Base-by-base conservation (phyloP, 2,113 vertebrate species). In the Sebastes fasciatus region DNA sequence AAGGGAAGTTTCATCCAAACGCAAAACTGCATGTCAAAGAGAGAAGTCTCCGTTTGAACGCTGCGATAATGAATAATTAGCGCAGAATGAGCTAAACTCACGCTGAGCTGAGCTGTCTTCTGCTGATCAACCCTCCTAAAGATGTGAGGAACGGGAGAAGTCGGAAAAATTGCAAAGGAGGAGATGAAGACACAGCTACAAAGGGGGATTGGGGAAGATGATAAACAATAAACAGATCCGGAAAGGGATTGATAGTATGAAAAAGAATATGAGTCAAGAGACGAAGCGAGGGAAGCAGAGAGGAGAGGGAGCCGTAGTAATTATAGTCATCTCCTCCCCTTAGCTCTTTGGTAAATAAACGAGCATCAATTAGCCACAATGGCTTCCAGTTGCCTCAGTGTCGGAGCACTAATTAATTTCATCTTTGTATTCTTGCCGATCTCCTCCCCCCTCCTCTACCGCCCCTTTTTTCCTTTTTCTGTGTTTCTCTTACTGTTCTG, bases 341-440 rank as follows among this genome's bases (percentile, higher is more conserved):
- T 79, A 65, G 67, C 74, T 88, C 55, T 82, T 81, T 86, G 78
- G 72, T 85, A 89, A 87, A 90, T 90, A 86, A 92, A 89, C 0
- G 40, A 86, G 80, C 77, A 77, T 82, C 88, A 89, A 87, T 89
- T 91, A 92, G 76, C 67, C 72, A 77, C 16, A 26, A 84, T 71
- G 73, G 87, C 73, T 86, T 87, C 88, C 63, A 86, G 85, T 88
- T 74, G 80, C 82, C 75, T 86, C 77, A 16, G 64, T 55, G 74
- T 77, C 2, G 21, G 46, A 23, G 63, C 8, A 5, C 61, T 88
- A 90, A 89, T 91, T 86, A 79, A 86, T 75, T 86, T 70, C 13
- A 84, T 85, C 54, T 51, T 74, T 72, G 68, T 9, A 6, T 64
- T 83, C 63, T 69, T 26, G 34, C 63, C 66, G 58, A 60, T 85